A percentile compares a stretch with the other conserved stretches of the same genome.
phyloP scores from a whole-genome alignment of 1,140 invertebrate genomes.

The Habropoda laboriosa region DNA sequence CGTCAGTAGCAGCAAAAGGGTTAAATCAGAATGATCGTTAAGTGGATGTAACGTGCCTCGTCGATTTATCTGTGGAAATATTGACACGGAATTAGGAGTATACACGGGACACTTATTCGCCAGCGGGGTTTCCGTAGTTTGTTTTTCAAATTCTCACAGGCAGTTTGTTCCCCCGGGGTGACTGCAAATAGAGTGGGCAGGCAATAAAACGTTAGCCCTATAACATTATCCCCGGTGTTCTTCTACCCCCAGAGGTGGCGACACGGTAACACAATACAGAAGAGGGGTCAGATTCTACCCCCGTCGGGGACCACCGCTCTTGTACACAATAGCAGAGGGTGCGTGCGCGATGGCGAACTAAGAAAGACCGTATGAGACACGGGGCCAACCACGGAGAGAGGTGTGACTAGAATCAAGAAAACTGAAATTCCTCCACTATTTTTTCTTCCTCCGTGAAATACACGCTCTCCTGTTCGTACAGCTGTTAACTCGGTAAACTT shows the following conservation, averaged over 20 bases:
- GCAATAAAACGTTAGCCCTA: constrained; percentile 69
- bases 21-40: too few relatives aligned
- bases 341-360: constrained; percentile 28
- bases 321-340: constrained; percentile 43
- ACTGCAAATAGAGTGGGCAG: constrained; percentile 66
- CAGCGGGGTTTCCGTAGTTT: constrained; percentile 34
- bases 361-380: constrained; percentile 44
- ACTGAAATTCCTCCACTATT: constrained; percentile 26
- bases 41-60: too few relatives aligned
- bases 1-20: too few relatives aligned
- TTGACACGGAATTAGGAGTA: not conserved
- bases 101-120: constrained; percentile 33
- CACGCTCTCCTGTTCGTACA: too few relatives aligned
- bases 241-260: constrained; percentile 69
- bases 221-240: constrained; percentile 69
- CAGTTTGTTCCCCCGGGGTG: constrained; percentile 47
- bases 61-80: too few relatives aligned
- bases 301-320: constrained; percentile 62
- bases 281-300: constrained; percentile 73
- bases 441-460: too few relatives aligned
- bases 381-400: constrained; percentile 21
- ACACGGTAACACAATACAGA: constrained; percentile 73
- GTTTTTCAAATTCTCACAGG: constrained; percentile 54
- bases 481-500: too few relatives aligned
- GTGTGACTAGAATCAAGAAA: constrained; percentile 54